These are phyloP conservation scores for Rotaria magnacalcarata DNA, from an alignment of 2,888 invertebrate genomes.

Conservation along the genomic window DNA sequence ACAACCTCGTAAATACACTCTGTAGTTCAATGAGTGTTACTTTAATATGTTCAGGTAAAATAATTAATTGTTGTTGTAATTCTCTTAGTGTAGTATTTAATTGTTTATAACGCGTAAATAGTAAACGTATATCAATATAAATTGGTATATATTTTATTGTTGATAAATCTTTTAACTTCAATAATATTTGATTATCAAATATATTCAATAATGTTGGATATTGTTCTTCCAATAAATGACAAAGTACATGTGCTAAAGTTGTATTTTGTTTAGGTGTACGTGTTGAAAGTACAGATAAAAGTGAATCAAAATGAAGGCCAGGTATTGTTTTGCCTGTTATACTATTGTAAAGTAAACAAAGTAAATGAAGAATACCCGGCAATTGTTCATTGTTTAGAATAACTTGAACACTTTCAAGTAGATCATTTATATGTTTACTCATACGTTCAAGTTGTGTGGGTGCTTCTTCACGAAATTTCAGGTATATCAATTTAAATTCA, in stretches of 20 bases:
- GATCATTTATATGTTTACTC: background rate
- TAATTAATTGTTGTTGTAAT: background rate
- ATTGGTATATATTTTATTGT: background rate
- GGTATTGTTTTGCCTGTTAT: constrained; percentile 4
- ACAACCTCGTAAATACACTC: background rate
- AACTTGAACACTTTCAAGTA: constrained; percentile 20
- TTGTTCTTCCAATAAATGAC: constrained; percentile 8
- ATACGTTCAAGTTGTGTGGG: constrained; percentile 26
- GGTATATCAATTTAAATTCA: background rate
- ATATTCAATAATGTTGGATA: background rate
- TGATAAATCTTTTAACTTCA: background rate
- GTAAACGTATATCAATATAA: constrained; percentile 6
- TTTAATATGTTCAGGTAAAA: background rate
- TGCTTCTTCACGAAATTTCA: constrained; percentile 8
- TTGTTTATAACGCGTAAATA: background rate
- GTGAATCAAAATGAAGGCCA: background rate
- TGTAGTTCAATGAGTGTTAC: background rate
- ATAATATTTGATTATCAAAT: constrained; percentile 31
- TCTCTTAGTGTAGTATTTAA: background rate
- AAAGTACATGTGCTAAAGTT: background rate
- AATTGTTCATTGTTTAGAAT: constrained; percentile 1
- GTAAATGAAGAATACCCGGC: constrained; percentile 5
- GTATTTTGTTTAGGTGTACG: constrained; percentile 13
- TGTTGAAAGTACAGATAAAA: background rate
- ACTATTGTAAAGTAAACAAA: constrained; percentile 19